Conservation (phyloP, 2,888 invertebrate genomes). For the Dynastes tityus region DNA sequence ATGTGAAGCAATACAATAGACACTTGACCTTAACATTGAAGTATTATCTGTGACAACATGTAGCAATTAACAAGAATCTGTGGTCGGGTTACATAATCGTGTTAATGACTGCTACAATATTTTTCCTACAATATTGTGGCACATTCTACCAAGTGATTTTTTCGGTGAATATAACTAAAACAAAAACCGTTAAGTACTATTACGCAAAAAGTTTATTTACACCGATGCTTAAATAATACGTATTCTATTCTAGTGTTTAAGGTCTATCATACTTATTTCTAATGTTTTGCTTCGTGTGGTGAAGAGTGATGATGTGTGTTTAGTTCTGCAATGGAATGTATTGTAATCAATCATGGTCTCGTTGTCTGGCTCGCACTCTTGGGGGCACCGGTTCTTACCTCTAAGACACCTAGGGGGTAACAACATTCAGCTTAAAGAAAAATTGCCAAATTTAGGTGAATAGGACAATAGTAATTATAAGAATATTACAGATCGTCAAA, state of each 20-base stretch:
- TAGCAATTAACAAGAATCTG: no score
- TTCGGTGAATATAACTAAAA: no score
- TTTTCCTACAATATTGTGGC: no score
- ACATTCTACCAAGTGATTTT: no score
- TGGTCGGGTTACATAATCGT: no score
- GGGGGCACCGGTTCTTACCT: constrained; percentile 58
- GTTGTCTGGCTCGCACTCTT: constrained; percentile 62
- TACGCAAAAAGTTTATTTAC: not conserved
- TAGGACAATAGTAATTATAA: constrained; percentile 52
- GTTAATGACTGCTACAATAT: no score
- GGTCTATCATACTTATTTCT: constrained; percentile 28
- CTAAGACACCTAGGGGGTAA: constrained; percentile 55
- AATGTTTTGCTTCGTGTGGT: constrained; percentile 39
- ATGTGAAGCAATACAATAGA: no score
- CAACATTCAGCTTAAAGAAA: constrained; percentile 55
- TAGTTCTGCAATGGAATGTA: constrained; percentile 63
- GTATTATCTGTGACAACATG: no score
- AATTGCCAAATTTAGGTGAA: constrained; percentile 58
- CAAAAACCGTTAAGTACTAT: no score
- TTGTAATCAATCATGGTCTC: constrained; percentile 66
- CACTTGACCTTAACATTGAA: no score
- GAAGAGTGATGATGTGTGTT: constrained; percentile 63
- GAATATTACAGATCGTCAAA: constrained; percentile 51
- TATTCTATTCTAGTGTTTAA: constrained; percentile 1
- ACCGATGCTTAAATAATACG: not conserved